Evolutionary conservation across 2,797 vertebrate species (phyloP), one percentile per base, ranked within the genome.

Genomic region (Manis crassicaudata): DNA sequence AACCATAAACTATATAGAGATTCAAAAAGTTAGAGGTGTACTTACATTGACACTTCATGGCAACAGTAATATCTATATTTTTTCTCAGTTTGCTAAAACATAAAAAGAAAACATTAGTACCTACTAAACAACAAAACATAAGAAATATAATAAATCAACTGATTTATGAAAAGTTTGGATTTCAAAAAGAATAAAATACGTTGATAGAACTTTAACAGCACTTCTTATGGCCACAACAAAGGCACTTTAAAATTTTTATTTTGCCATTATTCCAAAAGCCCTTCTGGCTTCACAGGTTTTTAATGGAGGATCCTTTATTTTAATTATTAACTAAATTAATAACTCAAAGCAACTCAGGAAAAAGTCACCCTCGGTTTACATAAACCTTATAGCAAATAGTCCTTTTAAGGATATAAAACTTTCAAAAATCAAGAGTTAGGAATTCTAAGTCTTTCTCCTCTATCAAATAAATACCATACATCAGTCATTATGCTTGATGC

Each of bases 41-140:
- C 99, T 99, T 98, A 99, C 99, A 99, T 0, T 99, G 99, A 97
- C 99, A 99, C 94, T 99, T 99, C 99, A 99, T 99, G 96, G 99
- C 99, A 97, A 99, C 99, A 21, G 99, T 99, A 90, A 99, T 99
- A 98, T 99, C 99, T 97, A 99, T 99, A 97, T 99, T 99, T 97
- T 99, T 99, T 98, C 99, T 99, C 98, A 99, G 98, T 98, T 99
- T 99, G 98, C 99, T 99, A 98, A 50, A 98, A 98, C 90, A 95
- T 17, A 94, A 98, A 98, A 92, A 97, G 96, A 86, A 95, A 76
- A 50, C 5, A 88, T 95, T 95, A 97, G 46, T 88, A 84, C 7
- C 7, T 52, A 81, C 2, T 52, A 85, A 90, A 6, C 70, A 86
- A 90, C 32, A 81, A 80, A 94, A 77, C 35, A 73, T 60, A 4